phyloP scores from a whole-genome alignment of 2,797 vertebrate genomes.

The Sphaeramia orbicularis region DNA sequence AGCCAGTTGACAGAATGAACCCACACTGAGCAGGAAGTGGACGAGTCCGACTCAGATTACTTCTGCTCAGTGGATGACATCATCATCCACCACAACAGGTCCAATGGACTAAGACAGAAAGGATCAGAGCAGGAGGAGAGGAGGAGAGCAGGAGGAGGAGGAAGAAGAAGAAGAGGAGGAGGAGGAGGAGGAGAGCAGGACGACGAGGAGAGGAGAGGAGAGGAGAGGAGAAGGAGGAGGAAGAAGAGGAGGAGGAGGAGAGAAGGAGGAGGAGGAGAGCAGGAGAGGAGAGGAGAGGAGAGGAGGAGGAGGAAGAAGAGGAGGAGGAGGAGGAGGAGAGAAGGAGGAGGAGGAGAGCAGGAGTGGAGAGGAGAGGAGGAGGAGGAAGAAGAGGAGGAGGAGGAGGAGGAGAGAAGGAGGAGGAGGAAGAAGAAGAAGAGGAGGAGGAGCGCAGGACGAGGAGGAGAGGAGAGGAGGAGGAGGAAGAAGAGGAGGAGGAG shows the following conservation, averaged over 20 bases:
- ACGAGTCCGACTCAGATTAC: slow-evolving; percentile 65
- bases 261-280: background rate
- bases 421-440: background rate
- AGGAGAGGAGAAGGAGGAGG: too few relatives aligned
- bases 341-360: too few relatives aligned
- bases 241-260: background rate
- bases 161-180: slow-evolving; percentile 13
- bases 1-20: slow-evolving; percentile 70
- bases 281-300: background rate
- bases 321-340: background rate
- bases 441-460: background rate
- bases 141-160: slow-evolving; percentile 47
- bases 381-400: too few relatives aligned
- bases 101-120: slow-evolving; percentile 68
- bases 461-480: background rate
- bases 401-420: too few relatives aligned
- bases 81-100: slow-evolving; percentile 52
- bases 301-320: background rate
- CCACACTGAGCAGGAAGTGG: slow-evolving; percentile 70
- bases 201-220: background rate
- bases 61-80: slow-evolving; percentile 72
- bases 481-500: too few relatives aligned
- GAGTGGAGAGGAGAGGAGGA: too few relatives aligned
- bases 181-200: background rate
- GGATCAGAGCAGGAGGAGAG: too few relatives aligned